Evolutionary conservation across 2,888 invertebrate species (phyloP), one percentile per base, ranked within the genome.

Genomic region (Salticus scenicus): DNA sequence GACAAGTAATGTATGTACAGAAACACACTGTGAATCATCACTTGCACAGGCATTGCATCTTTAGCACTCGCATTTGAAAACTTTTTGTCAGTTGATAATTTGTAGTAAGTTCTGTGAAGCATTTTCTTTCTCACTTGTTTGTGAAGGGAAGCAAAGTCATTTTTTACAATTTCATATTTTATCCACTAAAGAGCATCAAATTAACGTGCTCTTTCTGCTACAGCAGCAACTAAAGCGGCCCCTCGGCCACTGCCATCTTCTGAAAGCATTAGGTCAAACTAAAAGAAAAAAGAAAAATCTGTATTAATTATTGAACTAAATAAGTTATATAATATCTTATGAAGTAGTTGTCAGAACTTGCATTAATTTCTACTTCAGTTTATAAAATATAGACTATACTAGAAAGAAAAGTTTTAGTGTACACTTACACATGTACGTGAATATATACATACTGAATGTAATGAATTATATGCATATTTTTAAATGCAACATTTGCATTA

Each of bases 161-260:
- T 66, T 77, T 83, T 73, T 76, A 75, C 66, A 67, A 37, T 76
- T 30, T 57, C 63, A 66, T 33, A 67, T 37, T 72, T 66, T 74
- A 67, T 47, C 75, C n/a, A 71, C 31, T 27, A 66, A 41, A 66
- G 66, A 71, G 70, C 69, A 74, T 41, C 33, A 14, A 64, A 57
- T 63, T 83, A 83, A 69, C 83, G 77, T 70, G 72, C 47, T 47
- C 83, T 83, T 77, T 83, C 88, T 70, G 92, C 91, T 28, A 98
- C 97, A 12, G 98, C 98, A n/a, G 98, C 98, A 17, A 98, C 97
- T 77, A 98, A 92, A 85, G 98, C 98, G 74, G 98, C 98, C 30
- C 98, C 98, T 90, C 97, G 94, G 17, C 98, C 98, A 90, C 97
- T 97, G 72, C 98, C 98, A 91, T 98, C 98, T 91, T 98, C 97